Evolutionary conservation across 2,797 vertebrate species (phyloP).

Genomic region (Bradypodion ventrale): DNA sequence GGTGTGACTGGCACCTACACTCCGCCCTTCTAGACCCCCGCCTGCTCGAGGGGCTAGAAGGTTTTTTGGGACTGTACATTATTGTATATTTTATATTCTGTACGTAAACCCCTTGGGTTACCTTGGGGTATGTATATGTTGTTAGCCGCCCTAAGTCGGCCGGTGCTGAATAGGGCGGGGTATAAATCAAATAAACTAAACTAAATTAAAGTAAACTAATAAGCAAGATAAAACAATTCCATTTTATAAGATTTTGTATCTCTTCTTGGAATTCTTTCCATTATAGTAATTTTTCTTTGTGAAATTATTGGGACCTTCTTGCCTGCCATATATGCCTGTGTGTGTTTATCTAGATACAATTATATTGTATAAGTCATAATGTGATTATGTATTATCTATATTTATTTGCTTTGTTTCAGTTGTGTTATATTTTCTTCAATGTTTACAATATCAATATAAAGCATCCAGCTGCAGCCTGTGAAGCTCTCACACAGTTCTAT

Average conservation of each 20-base stretch:
- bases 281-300: neutral
- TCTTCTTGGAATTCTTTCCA: neutral
- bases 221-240: neutral
- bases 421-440: neutral
- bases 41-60: too few species aligned
- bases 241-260: neutral
- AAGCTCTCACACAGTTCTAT: neutral
- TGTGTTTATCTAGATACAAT: neutral
- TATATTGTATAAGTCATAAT: neutral
- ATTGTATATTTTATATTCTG: too few species aligned
- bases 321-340: neutral
- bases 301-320: too few species aligned
- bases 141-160: too few species aligned
- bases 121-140: too few species aligned
- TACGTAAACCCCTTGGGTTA: too few species aligned
- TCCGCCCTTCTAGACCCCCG: too few species aligned
- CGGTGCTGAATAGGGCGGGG: too few species aligned
- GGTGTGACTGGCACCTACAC: too few species aligned
- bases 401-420: neutral
- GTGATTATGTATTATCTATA: neutral
- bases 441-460: neutral
- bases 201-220: too few species aligned
- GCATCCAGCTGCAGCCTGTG: neutral
- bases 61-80: too few species aligned
- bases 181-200: too few species aligned